These are phyloP conservation scores for Tolypeutes matacus DNA, from an alignment of 2,797 vertebrate species.

Conservation along the genomic window DNA sequence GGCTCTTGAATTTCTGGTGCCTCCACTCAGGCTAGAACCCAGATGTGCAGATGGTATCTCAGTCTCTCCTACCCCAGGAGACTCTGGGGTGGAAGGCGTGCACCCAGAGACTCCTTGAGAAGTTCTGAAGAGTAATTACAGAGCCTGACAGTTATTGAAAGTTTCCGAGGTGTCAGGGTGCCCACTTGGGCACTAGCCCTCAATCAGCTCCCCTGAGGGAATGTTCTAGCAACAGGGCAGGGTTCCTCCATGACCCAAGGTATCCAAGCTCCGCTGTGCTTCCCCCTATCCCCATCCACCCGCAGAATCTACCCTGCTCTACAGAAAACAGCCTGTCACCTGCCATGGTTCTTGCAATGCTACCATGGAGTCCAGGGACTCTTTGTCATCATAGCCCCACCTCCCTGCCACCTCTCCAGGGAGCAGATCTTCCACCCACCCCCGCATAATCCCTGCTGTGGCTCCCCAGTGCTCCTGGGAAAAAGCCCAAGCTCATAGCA, in stretches of 20 bases:
- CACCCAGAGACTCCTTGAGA: background rate
- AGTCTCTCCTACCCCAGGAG: background rate
- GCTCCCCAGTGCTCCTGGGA: background rate
- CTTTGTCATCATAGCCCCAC: background rate
- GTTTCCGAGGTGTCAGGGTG: background rate
- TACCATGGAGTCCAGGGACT: background rate
- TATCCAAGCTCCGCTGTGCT: background rate
- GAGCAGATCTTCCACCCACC: accelerated
- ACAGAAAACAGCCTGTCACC: background rate
- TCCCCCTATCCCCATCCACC: background rate
- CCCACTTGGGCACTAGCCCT: background rate
- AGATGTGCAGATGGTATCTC: accelerated
- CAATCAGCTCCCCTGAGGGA: background rate
- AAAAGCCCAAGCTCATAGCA: background rate
- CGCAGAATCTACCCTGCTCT: background rate
- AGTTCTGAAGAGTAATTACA: background rate
- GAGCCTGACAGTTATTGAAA: accelerated
- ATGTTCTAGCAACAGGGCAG: background rate
- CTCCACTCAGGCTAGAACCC: background rate
- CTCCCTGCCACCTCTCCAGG: background rate
- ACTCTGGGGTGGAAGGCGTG: accelerated
- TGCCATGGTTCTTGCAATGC: background rate
- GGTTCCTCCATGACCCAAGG: no score
- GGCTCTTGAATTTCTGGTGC: background rate
- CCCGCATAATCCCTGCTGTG: background rate